Conservation (phyloP, 2,113 vertebrate species). For the Nycticorax nycticorax region DNA sequence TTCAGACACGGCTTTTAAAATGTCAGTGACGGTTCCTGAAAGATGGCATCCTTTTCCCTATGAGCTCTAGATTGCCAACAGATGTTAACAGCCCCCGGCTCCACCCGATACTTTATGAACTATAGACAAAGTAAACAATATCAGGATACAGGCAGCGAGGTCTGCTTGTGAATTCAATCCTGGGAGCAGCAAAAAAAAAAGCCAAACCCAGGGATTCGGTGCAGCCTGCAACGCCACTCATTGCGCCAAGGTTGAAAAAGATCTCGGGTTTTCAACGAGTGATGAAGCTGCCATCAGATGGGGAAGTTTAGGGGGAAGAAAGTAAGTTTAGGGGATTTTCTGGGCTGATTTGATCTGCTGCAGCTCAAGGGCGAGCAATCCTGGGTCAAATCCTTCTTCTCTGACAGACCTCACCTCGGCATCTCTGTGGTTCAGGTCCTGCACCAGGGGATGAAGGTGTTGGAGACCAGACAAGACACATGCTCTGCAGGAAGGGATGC, state of each 20-base stretch:
- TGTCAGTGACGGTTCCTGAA: conserved; percentile 25
- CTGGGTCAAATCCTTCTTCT: neutral
- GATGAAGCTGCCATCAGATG: neutral
- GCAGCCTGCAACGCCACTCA: fast-evolving
- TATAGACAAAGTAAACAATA: neutral
- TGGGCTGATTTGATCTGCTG: neutral
- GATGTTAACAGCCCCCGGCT: conserved; percentile 1
- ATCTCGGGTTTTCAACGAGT: neutral
- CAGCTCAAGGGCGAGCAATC: fast-evolving
- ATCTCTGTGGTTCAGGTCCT: neutral
- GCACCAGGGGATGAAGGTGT: neutral
- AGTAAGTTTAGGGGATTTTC: neutral
- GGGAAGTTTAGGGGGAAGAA: neutral
- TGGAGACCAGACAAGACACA: neutral
- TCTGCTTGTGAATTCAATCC: neutral
- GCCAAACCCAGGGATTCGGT: fast-evolving
- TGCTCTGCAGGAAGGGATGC: neutral
- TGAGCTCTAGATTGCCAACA: neutral
- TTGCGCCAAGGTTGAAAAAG: neutral
- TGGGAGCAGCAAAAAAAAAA: neutral
- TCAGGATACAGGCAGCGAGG: neutral
- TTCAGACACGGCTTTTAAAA: conserved; percentile 62
- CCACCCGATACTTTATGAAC: neutral
- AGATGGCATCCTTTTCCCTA: neutral
- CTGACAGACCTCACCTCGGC: fast-evolving